Percentiles rank a stretch among this genome's conserved stretches.
Conservation (phyloP, 2,888 invertebrate genomes). For the Drosophila mettleri region DNA sequence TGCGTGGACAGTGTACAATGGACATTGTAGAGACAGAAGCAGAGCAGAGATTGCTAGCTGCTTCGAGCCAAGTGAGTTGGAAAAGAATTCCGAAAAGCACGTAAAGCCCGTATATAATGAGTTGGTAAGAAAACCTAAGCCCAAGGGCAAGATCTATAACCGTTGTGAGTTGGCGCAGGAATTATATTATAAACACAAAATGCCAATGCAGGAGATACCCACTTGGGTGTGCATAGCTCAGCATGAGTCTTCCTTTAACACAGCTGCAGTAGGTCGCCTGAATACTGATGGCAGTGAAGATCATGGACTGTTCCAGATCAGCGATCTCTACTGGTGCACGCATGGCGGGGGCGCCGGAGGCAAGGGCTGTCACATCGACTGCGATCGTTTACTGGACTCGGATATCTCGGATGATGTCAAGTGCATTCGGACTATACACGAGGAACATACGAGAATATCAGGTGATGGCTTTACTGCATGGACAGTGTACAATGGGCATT, state of each 20-base stretch:
- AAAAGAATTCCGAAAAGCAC: conserved; percentile 11
- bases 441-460: conserved; percentile 89
- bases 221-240: conserved; percentile 91
- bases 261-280: conserved; percentile 86
- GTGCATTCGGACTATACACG: conserved; percentile 88
- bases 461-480: conserved; percentile 91
- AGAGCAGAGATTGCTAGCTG: conserved; percentile 75
- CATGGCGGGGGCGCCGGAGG: conserved; percentile 83
- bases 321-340: conserved; percentile 90
- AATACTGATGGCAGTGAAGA: conserved; percentile 86
- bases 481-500: conserved; percentile 89
- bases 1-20: conserved; percentile 90
- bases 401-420: conserved; percentile 88
- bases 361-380: conserved; percentile 88
- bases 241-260: conserved; percentile 90
- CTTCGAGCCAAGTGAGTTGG: conserved; percentile 60
- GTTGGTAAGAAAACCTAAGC: conserved; percentile 15
- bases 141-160: conserved; percentile 86
- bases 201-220: conserved; percentile 86
- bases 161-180: conserved; percentile 89
- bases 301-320: conserved; percentile 91
- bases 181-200: conserved; percentile 86
- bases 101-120: conserved; percentile 3
- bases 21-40: conserved; percentile 86
- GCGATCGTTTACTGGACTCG: conserved; percentile 88